These are phyloP conservation scores for Suncus etruscus DNA, from an alignment of 2,113 vertebrate genomes.

Conservation along the genomic window DNA sequence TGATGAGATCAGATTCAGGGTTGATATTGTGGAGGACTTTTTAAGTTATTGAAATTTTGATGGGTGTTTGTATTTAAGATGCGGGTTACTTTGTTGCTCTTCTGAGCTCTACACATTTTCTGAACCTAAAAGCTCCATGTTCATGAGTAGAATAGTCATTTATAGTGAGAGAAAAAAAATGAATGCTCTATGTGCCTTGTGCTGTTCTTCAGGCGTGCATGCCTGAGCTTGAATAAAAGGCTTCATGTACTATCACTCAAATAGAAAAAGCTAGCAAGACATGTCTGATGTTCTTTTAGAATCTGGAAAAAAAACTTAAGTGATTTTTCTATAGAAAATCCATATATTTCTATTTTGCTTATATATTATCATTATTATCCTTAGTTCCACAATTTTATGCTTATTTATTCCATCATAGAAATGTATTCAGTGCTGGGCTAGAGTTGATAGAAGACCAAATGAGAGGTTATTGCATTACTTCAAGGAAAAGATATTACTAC, in stretches of 20 bases:
- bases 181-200: background rate
- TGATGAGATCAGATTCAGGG: background rate
- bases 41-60: background rate
- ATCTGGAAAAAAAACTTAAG: constrained; percentile 7
- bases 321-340: constrained; percentile 19
- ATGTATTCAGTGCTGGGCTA: constrained; percentile 18
- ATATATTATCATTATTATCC: constrained; percentile 26
- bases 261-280: background rate
- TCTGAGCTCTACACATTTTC: background rate
- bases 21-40: background rate
- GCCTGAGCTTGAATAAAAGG: constrained; percentile 43
- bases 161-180: background rate
- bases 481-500: background rate
- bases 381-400: background rate
- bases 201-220: background rate
- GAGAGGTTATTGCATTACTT: background rate
- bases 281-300: constrained; percentile 16
- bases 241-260: background rate
- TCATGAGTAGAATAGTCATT: background rate
- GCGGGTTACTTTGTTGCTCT: background rate
- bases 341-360: constrained; percentile 25
- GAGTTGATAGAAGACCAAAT: background rate
- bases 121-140: background rate
- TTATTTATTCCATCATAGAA: constrained; percentile 41
- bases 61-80: background rate